Conservation (phyloP, 2,797 vertebrate genomes). For the Botia almorhae region DNA sequence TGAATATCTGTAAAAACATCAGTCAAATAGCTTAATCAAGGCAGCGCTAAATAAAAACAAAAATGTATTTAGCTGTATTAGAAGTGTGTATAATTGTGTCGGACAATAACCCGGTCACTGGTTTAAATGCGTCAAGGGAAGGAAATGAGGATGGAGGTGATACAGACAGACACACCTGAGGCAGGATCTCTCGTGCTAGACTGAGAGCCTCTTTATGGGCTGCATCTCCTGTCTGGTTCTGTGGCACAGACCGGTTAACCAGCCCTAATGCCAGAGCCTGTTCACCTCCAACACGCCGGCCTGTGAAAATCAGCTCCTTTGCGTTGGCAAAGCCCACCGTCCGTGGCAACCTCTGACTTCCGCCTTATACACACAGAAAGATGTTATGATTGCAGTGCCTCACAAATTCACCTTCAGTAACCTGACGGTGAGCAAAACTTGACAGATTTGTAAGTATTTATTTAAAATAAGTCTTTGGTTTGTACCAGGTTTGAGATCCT, state of each 20-base stretch:
- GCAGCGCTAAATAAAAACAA: too few species aligned
- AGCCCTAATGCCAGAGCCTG: conserved; percentile 85
- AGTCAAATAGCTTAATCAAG: too few species aligned
- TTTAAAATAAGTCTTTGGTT: too few species aligned
- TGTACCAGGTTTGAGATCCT: too few species aligned
- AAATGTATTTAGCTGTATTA: too few species aligned
- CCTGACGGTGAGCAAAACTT: too few species aligned
- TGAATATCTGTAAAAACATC: too few species aligned
- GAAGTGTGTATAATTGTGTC: neutral
- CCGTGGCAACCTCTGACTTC: conserved; percentile 92
- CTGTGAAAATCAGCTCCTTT: conserved; percentile 97
- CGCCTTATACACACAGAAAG: conserved; percentile 76
- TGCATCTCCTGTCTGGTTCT: conserved; percentile 85
- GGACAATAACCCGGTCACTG: neutral
- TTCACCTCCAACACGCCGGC: conserved; percentile 82
- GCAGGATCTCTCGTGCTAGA: conserved; percentile 91
- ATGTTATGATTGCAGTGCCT: neutral
- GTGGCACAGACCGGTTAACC: conserved; percentile 86
- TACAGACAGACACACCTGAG: conserved; percentile 78
- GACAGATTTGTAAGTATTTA: too few species aligned
- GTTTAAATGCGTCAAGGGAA: too few species aligned
- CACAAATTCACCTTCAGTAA: too few species aligned
- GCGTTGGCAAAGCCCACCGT: conserved; percentile 86
- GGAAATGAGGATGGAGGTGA: neutral
- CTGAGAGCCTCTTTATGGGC: conserved; percentile 83